Conservation (phyloP, 2,888 invertebrate species). For the Altica lythri region DNA sequence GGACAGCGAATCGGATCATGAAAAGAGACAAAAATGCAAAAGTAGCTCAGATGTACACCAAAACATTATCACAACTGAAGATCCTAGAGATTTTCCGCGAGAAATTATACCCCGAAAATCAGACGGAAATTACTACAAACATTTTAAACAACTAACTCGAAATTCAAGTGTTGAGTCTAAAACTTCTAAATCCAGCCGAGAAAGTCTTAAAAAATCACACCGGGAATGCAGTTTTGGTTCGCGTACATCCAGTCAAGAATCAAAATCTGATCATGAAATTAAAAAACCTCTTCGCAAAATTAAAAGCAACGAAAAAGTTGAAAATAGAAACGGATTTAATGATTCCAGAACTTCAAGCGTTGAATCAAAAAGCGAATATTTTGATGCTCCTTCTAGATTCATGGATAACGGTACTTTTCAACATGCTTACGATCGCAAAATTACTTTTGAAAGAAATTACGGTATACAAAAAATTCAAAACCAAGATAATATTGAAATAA, state of each 20-base stretch:
- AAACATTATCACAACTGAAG: slow-evolving; percentile 79
- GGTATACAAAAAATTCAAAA: slow-evolving; percentile 50
- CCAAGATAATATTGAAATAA: slow-evolving; percentile 31
- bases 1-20: slow-evolving; percentile 70
- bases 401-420: slow-evolving; percentile 43
- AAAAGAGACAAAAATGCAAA: slow-evolving; percentile 65
- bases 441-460: slow-evolving; percentile 56
- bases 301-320: slow-evolving; percentile 47
- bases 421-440: slow-evolving; percentile 54
- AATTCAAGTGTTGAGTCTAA: slow-evolving; percentile 69
- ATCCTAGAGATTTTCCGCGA: slow-evolving; percentile 73
- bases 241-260: slow-evolving; percentile 71
- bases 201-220: slow-evolving; percentile 56
- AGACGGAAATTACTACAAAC: slow-evolving; percentile 74
- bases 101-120: slow-evolving; percentile 75
- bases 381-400: slow-evolving; percentile 58
- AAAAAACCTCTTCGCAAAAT: slow-evolving; percentile 45
- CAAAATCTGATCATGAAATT: slow-evolving; percentile 61
- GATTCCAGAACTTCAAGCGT: slow-evolving; percentile 72
- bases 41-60: slow-evolving; percentile 72
- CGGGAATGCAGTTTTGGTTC: slow-evolving; percentile 59
- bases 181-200: slow-evolving; percentile 67
- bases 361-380: slow-evolving; percentile 69
- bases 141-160: slow-evolving; percentile 68
- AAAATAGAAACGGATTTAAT: slow-evolving; percentile 50